phyloP scores from a whole-genome alignment of 2,113 vertebrate genomes.

The Ascaphus truei region DNA sequence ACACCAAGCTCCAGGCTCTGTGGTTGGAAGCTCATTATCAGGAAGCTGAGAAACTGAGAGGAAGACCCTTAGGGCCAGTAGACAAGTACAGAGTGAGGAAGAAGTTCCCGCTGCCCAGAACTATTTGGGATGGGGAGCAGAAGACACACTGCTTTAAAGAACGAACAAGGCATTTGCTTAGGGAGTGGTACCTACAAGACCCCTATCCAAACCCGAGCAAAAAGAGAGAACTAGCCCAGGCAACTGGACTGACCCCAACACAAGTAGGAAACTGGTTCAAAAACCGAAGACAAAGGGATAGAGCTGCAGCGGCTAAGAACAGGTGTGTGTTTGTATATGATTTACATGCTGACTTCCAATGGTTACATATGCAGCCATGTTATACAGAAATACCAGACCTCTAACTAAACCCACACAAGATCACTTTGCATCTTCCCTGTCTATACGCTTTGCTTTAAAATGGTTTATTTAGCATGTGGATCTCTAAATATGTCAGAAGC shows the following conservation, averaged over 20 bases:
- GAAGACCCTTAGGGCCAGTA: conserved; percentile 93
- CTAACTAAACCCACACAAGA: neutral
- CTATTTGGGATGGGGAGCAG: conserved; percentile 98
- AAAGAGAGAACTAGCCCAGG: conserved; percentile 96
- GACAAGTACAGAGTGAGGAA: conserved; percentile 98
- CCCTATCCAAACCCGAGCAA: conserved; percentile 97
- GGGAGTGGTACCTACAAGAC: conserved; percentile 98
- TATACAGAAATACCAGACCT: too few relatives aligned
- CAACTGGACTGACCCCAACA: conserved; percentile 97
- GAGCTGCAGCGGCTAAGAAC: conserved; percentile 96
- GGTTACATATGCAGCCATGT: too few relatives aligned
- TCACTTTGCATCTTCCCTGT: neutral
- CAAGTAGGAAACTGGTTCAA: conserved; percentile 99
- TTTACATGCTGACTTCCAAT: too few relatives aligned
- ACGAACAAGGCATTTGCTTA: conserved; percentile 91
- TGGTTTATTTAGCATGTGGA: too few relatives aligned
- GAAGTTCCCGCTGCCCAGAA: conserved; percentile 98
- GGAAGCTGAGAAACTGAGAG: conserved; percentile 96
- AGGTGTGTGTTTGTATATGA: conserved; percentile 81
- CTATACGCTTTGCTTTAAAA: too few relatives aligned
- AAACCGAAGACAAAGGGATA: conserved; percentile 97
- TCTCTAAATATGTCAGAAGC: too few relatives aligned
- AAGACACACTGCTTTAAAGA: conserved; percentile 99
- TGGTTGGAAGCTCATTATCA: conserved; percentile 99
- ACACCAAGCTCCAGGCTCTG: conserved; percentile 94